phyloP scores from a whole-genome alignment of 1,140 invertebrate genomes.

The Eurytemora carolleeae region DNA sequence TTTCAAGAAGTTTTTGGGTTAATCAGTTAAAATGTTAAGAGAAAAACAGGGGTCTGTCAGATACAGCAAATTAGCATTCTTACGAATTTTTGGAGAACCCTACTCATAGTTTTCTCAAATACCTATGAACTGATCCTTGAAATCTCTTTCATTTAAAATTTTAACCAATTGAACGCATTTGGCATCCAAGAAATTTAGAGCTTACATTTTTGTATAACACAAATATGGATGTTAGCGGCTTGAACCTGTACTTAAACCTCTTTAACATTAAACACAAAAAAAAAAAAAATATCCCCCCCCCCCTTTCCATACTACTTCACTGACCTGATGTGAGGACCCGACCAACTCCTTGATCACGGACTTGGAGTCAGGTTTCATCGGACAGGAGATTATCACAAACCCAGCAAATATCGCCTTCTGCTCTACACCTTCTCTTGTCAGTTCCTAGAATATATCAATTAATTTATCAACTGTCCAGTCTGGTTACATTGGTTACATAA shows the following conservation, averaged over 20 bases:
- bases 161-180: too few species aligned
- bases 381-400: constrained; percentile 97
- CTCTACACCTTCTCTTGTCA: constrained; percentile 69
- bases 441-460: constrained; percentile 41
- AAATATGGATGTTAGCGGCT: background rate
- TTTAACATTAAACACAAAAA: constrained; percentile 9
- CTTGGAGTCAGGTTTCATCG: constrained; percentile 85
- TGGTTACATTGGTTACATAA: constrained; percentile 3
- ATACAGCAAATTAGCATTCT: too few species aligned
- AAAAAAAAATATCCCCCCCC: too few species aligned
- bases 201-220: constrained; percentile 1
- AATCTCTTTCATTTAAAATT: too few species aligned
- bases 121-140: too few species aligned
- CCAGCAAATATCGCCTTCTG: constrained; percentile 73
- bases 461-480: background rate
- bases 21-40: too few species aligned
- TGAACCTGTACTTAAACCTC: background rate
- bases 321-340: constrained; percentile 63
- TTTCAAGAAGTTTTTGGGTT: too few species aligned
- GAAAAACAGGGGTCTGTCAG: too few species aligned
- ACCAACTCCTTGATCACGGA: constrained; percentile 77
- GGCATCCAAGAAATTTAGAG: too few species aligned
- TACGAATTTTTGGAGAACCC: too few species aligned
- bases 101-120: too few species aligned
- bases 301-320: constrained; percentile 18